Conservation (phyloP, 1,140 invertebrate species). For the Asobara japonica region DNA sequence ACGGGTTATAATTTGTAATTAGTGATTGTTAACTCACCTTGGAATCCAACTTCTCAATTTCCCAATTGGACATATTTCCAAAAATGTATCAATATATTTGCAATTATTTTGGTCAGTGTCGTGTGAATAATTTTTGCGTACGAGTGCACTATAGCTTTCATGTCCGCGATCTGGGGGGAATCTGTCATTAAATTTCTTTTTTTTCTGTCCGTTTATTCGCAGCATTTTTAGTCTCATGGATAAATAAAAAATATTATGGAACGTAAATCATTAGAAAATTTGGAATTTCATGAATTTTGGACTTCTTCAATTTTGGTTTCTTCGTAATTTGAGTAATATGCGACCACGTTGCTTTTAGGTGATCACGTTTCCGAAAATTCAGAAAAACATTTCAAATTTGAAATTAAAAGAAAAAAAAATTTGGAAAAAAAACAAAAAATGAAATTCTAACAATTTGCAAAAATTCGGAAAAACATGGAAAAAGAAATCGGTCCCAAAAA, state of each 20-base stretch:
- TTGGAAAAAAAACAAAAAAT: neutral
- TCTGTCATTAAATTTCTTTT: constrained; percentile 2
- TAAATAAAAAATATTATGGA: neutral
- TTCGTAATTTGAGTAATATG: too few relatives aligned
- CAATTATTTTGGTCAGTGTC: constrained; percentile 43
- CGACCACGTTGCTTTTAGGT: too few relatives aligned
- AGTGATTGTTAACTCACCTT: too few relatives aligned
- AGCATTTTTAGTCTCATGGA: neutral
- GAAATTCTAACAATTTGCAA: neutral
- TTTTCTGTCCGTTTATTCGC: constrained; percentile 13
- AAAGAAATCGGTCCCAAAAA: too few relatives aligned
- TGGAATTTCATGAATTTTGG: too few relatives aligned
- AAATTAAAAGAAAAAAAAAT: neutral
- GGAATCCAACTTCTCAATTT: neutral
- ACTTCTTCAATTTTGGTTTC: too few relatives aligned
- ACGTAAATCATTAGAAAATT: too few relatives aligned
- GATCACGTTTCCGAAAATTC: too few relatives aligned
- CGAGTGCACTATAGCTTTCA: constrained; percentile 10
- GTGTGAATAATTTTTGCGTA: constrained; percentile 24
- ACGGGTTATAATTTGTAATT: too few relatives aligned
- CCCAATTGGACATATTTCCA: neutral
- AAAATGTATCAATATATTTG: constrained; percentile 49
- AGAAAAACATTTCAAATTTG: neutral
- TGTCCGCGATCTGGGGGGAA: neutral
- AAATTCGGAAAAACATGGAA: too few relatives aligned